A percentile compares a stretch with the other conserved stretches of the same genome.
Evolutionary conservation across 2,888 invertebrate genomes (phyloP).

Genomic region (Rhabditoides inermis): DNA sequence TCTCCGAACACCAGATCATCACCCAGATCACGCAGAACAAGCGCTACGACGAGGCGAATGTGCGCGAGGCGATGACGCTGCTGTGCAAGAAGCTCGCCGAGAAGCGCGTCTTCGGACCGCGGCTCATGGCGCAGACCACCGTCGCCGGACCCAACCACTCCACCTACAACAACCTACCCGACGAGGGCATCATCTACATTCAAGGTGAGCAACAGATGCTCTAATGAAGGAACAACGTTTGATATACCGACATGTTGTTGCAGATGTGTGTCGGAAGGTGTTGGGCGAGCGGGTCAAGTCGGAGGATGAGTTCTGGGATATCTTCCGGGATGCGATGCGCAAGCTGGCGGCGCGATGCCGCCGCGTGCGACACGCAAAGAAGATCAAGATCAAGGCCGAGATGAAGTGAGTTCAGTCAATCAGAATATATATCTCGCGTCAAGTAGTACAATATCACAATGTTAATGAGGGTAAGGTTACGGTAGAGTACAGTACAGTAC

Average conservation of each 20-base stretch:
- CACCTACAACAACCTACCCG: conserved; percentile 50
- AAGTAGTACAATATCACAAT: no score
- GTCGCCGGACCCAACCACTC: conserved; percentile 52
- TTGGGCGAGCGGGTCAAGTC: conserved; percentile 29
- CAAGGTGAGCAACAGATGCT: conserved; percentile 45
- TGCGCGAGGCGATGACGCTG: conserved; percentile 48
- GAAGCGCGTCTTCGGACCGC: conserved; percentile 50
- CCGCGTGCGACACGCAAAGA: conserved; percentile 49
- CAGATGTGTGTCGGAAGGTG: conserved; percentile 49
- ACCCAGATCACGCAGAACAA: conserved; percentile 44
- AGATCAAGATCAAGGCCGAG: conserved; percentile 33
- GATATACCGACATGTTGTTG: conserved; percentile 7
- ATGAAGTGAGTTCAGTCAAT: no score
- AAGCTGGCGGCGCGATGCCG: conserved; percentile 49
- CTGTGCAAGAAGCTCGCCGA: conserved; percentile 52
- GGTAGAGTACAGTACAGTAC: no score
- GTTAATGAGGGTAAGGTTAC: no score
- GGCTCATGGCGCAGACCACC: conserved; percentile 50
- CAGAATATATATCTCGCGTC: no score
- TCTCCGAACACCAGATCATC: conserved; percentile 47
- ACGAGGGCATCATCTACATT: conserved; percentile 49
- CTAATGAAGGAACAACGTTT: background rate
- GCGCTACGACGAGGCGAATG: conserved; percentile 45
- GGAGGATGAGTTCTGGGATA: conserved; percentile 51
- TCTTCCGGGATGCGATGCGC: conserved; percentile 50